Percentiles rank a stretch among this genome's conserved stretches.
Evolutionary conservation across 2,888 invertebrate species (phyloP).

Genomic region (Matsumyia berberina): DNA sequence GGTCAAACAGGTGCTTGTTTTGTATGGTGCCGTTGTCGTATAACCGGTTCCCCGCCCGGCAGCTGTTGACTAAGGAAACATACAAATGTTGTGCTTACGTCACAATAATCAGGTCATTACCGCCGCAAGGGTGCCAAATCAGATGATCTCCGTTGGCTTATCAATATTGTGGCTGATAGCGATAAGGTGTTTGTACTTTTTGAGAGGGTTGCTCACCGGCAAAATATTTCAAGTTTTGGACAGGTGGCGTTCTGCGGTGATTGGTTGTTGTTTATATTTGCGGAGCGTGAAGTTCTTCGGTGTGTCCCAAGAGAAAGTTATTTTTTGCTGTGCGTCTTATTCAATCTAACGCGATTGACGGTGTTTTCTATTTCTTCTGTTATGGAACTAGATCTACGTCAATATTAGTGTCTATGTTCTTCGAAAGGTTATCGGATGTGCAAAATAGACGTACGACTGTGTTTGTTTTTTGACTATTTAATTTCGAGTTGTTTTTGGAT

Average conservation of each 20-base stretch:
- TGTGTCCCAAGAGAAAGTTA: not conserved
- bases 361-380: not conserved
- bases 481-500: conserved; percentile 1
- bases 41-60: conserved; percentile 36
- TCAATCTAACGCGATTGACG: no score
- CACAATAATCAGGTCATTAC: conserved; percentile 49
- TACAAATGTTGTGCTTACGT: conserved; percentile 27
- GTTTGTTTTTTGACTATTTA: not conserved
- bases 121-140: conserved; percentile 33
- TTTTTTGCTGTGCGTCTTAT: no score
- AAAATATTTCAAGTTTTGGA: not conserved
- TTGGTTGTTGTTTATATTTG: conserved; percentile 25
- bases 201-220: conserved; percentile 3
- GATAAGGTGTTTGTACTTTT: conserved; percentile 6
- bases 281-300: not conserved
- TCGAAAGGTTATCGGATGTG: conserved; percentile 27
- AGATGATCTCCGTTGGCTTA: conserved; percentile 32
- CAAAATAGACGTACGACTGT: conserved; percentile 3
- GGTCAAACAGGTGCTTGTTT: conserved; percentile 36
- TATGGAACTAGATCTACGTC: conserved; percentile 10
- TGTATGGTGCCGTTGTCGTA: not conserved
- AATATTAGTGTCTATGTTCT: conserved; percentile 1
- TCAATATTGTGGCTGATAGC: conserved; percentile 17
- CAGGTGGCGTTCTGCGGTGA: conserved; percentile 16
- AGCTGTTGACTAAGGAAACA: conserved; percentile 38